Conservation (phyloP, 1,140 invertebrate species). For the Drosophila biarmipes region DNA sequence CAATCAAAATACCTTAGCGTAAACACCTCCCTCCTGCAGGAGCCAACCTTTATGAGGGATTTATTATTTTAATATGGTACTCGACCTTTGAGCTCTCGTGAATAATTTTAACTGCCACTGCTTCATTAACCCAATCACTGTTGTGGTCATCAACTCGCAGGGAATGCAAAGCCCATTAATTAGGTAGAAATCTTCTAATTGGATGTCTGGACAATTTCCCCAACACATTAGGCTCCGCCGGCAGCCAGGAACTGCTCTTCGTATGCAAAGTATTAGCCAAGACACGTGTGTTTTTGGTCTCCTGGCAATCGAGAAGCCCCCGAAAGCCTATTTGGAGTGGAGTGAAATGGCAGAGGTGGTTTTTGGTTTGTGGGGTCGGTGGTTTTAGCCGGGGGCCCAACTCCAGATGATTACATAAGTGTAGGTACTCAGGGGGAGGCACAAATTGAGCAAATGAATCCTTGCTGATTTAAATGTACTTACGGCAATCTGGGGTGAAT, state of each 20-base stretch:
- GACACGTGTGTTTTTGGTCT: conserved; percentile 45
- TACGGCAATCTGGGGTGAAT: conserved; percentile 31
- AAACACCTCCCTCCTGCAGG: too few relatives aligned
- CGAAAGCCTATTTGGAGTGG: conserved; percentile 12
- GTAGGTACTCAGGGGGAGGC: conserved; percentile 12
- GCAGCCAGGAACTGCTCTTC: conserved; percentile 5
- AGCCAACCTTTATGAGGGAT: background rate
- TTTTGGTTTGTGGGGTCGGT: background rate
- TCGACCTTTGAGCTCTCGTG: background rate
- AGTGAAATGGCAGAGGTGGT: background rate
- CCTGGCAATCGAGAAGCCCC: conserved; percentile 37
- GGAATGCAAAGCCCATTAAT: conserved; percentile 25
- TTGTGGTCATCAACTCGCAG: conserved; percentile 29
- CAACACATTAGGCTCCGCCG: conserved; percentile 1
- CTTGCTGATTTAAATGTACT: conserved; percentile 44
- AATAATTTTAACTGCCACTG: conserved; percentile 23
- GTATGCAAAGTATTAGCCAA: conserved; percentile 46
- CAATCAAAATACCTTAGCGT: too few relatives aligned
- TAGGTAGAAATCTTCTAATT: conserved; percentile 47
- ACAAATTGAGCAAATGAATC: conserved; percentile 51
- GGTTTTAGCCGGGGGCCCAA: conserved; percentile 9
- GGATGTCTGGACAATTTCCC: conserved; percentile 27
- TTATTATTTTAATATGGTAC: background rate
- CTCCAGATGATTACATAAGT: conserved; percentile 9
- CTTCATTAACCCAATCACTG: conserved; percentile 63